A percentile compares a stretch with the other conserved stretches of the same genome.
Conservation (phyloP, 2,113 vertebrate species). For the Urocitellus parryii region DNA sequence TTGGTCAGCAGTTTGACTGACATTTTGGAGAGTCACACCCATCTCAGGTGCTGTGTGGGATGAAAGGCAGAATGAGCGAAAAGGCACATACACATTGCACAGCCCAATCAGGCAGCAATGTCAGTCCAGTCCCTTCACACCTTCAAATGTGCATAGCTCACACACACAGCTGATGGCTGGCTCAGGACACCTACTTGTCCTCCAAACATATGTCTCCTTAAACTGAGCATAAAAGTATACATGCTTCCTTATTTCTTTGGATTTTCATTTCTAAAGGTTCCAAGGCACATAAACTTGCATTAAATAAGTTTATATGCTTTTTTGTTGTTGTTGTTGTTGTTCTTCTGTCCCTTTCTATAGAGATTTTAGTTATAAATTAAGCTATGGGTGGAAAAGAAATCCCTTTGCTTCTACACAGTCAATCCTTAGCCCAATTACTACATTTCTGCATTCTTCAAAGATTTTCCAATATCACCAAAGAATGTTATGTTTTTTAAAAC, state of each 20-base stretch:
- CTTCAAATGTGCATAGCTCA: no score
- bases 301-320: background rate
- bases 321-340: background rate
- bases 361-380: background rate
- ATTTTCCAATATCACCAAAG: background rate
- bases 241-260: background rate
- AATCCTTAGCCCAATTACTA: background rate
- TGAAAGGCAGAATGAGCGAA: no score
- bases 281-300: background rate
- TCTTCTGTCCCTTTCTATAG: background rate
- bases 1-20: no score
- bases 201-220: background rate
- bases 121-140: no score
- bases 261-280: background rate
- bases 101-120: no score
- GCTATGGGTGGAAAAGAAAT: background rate
- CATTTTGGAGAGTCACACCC: no score
- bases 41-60: no score
- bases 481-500: background rate
- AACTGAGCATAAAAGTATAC: background rate
- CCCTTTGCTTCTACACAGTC: background rate
- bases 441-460: background rate
- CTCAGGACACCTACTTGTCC: background rate
- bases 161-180: no score
- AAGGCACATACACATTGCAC: no score